These are phyloP conservation scores for Ciconia nigra DNA, from an alignment of 2,797 vertebrate genomes.

Conservation along the genomic window DNA sequence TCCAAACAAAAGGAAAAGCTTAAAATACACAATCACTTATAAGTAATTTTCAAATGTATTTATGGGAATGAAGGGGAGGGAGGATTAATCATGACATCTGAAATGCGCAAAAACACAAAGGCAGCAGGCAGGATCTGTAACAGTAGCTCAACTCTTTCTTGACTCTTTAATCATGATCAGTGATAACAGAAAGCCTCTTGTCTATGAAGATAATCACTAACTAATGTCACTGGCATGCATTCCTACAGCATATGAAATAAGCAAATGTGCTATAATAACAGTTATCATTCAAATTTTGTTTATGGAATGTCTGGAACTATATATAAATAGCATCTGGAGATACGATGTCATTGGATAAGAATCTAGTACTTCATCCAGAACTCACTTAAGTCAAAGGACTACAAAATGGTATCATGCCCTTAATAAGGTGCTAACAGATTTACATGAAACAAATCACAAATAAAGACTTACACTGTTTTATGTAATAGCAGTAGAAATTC, in stretches of 20 bases:
- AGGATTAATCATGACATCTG: background rate
- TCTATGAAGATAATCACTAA: background rate
- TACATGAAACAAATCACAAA: background rate
- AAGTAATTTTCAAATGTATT: background rate
- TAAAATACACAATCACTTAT: background rate
- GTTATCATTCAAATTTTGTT: background rate
- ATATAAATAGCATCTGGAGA: conserved; percentile 19
- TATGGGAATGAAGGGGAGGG: background rate
- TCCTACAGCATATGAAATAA: background rate
- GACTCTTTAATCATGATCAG: background rate
- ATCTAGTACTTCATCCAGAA: background rate
- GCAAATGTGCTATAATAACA: background rate
- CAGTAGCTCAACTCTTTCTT: background rate
- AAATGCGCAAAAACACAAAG: background rate
- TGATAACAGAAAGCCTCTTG: background rate
- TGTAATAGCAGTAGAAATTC: background rate
- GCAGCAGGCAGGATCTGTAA: background rate
- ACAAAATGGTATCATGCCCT: background rate
- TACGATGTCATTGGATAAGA: background rate
- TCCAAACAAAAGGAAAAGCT: background rate
- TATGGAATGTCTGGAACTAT: background rate
- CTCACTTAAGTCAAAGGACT: background rate
- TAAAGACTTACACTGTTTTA: background rate
- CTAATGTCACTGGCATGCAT: background rate
- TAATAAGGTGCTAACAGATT: background rate